These are phyloP conservation scores for Meteorus cinctellus DNA, from an alignment of 2,888 invertebrate species.

Conservation along the genomic window DNA sequence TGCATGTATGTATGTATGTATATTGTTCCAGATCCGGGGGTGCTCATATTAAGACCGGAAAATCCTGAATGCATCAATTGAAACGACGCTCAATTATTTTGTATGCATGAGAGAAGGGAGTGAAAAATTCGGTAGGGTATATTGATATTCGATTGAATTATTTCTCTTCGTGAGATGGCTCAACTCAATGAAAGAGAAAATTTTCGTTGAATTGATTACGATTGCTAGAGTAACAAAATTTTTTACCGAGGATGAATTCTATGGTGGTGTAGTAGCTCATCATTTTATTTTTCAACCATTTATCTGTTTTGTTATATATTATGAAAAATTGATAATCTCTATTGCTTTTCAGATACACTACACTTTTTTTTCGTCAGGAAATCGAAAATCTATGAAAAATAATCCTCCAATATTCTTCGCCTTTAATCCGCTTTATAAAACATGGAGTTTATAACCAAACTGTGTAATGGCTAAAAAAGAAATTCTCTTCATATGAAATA, in stretches of 20 bases:
- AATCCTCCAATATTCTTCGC: not conserved
- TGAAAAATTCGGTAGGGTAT: no score
- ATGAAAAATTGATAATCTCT: no score
- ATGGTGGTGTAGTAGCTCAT: no score
- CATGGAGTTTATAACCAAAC: not conserved
- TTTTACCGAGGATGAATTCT: no score
- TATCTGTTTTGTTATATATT: no score
- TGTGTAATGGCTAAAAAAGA: not conserved
- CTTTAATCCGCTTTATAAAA: not conserved
- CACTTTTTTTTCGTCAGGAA: not conserved
- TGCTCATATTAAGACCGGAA: slow-evolving; percentile 36
- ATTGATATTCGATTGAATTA: no score
- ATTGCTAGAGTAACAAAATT: no score
- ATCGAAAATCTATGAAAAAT: not conserved
- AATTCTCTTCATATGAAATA: slow-evolving; percentile 32
- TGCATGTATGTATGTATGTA: not conserved
- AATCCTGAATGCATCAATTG: slow-evolving; percentile 23
- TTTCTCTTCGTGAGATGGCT: no score
- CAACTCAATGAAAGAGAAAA: no score
- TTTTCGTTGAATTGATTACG: no score
- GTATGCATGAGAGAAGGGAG: no score
- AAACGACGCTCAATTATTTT: slow-evolving; percentile 26
- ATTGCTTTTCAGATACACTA: not conserved
- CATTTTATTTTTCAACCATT: no score
- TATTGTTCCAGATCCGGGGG: slow-evolving; percentile 30